These are phyloP conservation scores for Blennius ocellaris DNA, from an alignment of 2,113 vertebrate genomes.

Conservation along the genomic window DNA sequence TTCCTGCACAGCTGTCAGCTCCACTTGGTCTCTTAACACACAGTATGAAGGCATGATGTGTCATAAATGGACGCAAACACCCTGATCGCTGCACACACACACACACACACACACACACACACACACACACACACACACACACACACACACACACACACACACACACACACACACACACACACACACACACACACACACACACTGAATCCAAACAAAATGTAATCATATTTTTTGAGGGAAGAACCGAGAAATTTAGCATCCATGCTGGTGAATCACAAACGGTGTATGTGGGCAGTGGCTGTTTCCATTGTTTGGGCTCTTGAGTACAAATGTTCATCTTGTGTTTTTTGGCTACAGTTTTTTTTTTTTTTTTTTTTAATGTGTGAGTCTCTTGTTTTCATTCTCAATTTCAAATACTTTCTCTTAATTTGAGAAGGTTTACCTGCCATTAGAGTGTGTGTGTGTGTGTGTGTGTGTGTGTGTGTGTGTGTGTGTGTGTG, in stretches of 20 bases:
- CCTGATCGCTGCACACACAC: not conserved
- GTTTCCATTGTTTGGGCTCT: not conserved
- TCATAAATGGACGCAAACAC: conserved; percentile 30
- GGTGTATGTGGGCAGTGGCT: not conserved
- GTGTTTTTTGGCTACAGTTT: not conserved
- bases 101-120: not conserved
- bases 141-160: not conserved
- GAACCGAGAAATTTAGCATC: not conserved
- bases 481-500: too few species aligned
- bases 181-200: not conserved
- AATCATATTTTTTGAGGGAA: not conserved
- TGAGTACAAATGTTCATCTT: not conserved
- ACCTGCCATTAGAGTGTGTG: not conserved
- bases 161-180: not conserved
- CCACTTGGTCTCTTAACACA: conserved; percentile 27
- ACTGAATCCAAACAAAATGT: not conserved
- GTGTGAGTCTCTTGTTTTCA: not conserved
- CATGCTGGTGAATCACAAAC: not conserved
- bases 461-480: too few species aligned
- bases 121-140: not conserved
- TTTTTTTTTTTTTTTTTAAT: not conserved
- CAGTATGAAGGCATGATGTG: conserved; percentile 32
- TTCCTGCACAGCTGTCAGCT: conserved; percentile 71
- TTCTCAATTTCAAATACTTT: not conserved
- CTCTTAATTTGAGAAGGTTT: not conserved